phyloP scores from a whole-genome alignment of 2,113 vertebrate genomes.

The Oceanites oceanicus region DNA sequence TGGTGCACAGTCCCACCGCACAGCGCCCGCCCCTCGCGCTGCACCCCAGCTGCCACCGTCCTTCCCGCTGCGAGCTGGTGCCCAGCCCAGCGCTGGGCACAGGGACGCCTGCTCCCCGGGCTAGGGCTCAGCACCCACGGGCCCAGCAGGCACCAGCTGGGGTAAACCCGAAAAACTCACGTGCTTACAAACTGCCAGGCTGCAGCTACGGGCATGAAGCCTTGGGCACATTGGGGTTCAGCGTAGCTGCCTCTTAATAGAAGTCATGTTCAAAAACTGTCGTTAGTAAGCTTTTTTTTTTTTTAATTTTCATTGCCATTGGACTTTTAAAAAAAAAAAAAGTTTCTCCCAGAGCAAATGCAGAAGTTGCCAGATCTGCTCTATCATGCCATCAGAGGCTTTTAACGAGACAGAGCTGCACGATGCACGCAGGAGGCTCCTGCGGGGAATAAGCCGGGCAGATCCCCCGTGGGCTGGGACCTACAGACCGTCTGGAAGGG shows the following conservation, averaged over 20 bases:
- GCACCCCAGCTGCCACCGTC: neutral
- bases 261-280: rapidly evolving
- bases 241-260: rapidly evolving
- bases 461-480: neutral
- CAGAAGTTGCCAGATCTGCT: neutral
- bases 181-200: rapidly evolving
- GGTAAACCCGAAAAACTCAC: rapidly evolving
- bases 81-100: too few species aligned
- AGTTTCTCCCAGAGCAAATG: rapidly evolving
- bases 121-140: neutral
- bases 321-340: rapidly evolving
- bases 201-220: neutral
- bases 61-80: rapidly evolving
- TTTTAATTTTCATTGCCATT: rapidly evolving
- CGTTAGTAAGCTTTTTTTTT: rapidly evolving
- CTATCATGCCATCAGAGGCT: too few species aligned
- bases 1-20: neutral
- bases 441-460: rapidly evolving
- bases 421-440: neutral
- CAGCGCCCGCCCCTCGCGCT: too few species aligned
- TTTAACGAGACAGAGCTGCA: neutral
- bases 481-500: too few species aligned
- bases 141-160: neutral
- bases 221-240: rapidly evolving
- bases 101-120: neutral